These are phyloP conservation scores for Rhinella marina DNA, from an alignment of 2,797 vertebrate genomes.

Conservation along the genomic window DNA sequence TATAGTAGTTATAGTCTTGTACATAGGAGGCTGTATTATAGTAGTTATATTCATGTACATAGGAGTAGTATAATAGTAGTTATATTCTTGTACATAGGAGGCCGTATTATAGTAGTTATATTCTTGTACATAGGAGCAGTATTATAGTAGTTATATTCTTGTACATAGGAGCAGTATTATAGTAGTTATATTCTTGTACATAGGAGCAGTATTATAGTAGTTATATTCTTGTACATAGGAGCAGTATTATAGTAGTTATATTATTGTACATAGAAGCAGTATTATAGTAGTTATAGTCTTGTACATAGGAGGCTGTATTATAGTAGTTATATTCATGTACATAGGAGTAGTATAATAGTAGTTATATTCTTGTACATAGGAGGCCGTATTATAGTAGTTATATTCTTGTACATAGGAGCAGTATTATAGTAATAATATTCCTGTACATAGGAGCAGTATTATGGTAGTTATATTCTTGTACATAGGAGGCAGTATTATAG, in stretches of 20 bases:
- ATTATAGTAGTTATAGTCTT: too few relatives aligned
- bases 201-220: too few relatives aligned
- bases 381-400: neutral
- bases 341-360: neutral
- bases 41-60: neutral
- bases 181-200: slow-evolving; percentile 4
- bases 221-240: too few relatives aligned
- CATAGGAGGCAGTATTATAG: too few relatives aligned
- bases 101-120: too few relatives aligned
- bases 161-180: neutral
- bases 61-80: neutral
- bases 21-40: neutral
- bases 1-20: neutral
- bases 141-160: slow-evolving; percentile 1
- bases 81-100: neutral
- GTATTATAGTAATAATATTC: too few relatives aligned
- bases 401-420: too few relatives aligned
- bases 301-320: too few relatives aligned
- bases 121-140: neutral
- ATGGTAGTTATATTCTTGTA: too few relatives aligned
- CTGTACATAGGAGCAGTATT: too few relatives aligned
- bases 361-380: neutral
- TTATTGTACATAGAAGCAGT: neutral
- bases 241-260: neutral
- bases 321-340: neutral